Base-by-base conservation (phyloP, 2,888 invertebrate species). In the Microctonus brassicae region DNA sequence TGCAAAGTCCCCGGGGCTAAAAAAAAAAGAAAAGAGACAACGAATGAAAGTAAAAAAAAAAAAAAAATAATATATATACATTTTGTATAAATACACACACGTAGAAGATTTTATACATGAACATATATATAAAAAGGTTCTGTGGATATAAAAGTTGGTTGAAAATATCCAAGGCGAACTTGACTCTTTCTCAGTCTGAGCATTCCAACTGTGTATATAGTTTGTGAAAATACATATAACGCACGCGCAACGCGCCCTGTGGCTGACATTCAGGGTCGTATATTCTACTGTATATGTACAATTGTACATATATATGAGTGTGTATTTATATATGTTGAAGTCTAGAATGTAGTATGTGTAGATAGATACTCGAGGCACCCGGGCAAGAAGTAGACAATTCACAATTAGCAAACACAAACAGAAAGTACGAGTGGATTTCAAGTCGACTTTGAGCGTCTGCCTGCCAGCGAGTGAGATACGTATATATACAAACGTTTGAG, bases 391-490 rank as follows among this genome's bases (percentile, higher is more conserved):
- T 83, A 86, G 87, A 87, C 86, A 86, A 87, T 87, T 87, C 85
- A 85, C 87, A 87, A 87, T 87, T 87, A 87, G 86, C 85, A 87
- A 87, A 87, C 84, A 86, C 86, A 87, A 87, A 86, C 85, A 83
- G 79, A n/a, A 83, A 82, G 61, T 78, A 84, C 81, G 81, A 84
- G 85, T 80, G 82, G 82, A n/a, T 80, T 83, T 85, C 81, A 82
- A 84, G 83, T 81, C 81, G 71, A 67, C 70, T 73, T 34, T 47
- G 47, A 66, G 65, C 58, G 70, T 70, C 66, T 70, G 73, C 75
- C 69, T 71, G 73, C 63, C 65, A 66, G 72, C 64, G 66, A 70
- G 55, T 47, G 53, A 55, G 69, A 55, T n/a, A n/a, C 55, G 47
- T 65, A 60, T 26, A 58, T n/a, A n/a, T n/a, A n/a, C n/a, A 17